phyloP scores from a whole-genome alignment of 2,888 invertebrate species.

The Nezara viridula region DNA sequence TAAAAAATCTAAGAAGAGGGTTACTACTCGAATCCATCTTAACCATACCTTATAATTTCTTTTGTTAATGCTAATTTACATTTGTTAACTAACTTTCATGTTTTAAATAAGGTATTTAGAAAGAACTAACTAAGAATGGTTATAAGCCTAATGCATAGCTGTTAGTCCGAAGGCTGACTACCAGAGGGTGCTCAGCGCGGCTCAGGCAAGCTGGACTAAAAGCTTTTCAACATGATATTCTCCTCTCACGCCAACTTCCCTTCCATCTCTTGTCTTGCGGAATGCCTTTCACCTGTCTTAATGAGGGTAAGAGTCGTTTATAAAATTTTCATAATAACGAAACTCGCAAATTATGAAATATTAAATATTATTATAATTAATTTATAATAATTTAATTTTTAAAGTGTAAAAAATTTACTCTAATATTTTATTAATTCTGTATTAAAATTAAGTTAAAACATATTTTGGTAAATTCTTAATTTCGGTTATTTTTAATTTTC shows the following conservation, averaged over 20 bases:
- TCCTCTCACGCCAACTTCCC: neutral
- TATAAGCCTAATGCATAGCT: neutral
- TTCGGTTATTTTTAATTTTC: too few relatives aligned
- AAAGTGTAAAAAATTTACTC: too few relatives aligned
- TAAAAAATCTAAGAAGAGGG: too few relatives aligned
- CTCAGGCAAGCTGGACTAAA: neutral
- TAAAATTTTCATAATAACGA: neutral
- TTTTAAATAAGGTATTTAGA: neutral
- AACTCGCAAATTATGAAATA: neutral
- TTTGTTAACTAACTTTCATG: neutral
- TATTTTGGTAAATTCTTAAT: too few relatives aligned
- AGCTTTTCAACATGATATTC: slow-evolving; percentile 13
- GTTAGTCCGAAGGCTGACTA: neutral
- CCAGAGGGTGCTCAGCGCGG: neutral
- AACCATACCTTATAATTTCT: too few relatives aligned
- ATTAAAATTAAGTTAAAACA: too few relatives aligned
- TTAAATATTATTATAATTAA: neutral
- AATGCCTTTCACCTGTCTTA: neutral
- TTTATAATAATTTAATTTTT: neutral
- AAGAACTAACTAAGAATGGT: neutral
- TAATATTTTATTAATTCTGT: too few relatives aligned
- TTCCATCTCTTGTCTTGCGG: neutral
- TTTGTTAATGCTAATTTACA: too few relatives aligned
- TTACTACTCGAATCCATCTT: too few relatives aligned
- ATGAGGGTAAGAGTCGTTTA: neutral